Percentiles rank a stretch among this genome's conserved stretches.
These are phyloP conservation scores for Rostratula benghalensis DNA, from an alignment of 2,113 vertebrate species.

Conservation along the genomic window DNA sequence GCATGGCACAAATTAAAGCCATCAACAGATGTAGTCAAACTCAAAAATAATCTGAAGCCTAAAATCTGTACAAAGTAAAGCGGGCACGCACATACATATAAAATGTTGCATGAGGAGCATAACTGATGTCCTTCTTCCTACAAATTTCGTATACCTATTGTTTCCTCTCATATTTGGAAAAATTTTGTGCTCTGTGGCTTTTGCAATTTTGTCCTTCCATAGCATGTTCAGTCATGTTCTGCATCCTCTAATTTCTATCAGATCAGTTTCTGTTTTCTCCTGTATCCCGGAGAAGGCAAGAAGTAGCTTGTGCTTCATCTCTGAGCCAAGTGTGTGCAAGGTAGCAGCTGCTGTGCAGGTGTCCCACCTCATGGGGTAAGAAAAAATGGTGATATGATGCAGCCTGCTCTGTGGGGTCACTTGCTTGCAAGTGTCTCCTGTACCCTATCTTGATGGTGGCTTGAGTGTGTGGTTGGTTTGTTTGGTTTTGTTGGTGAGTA, in stretches of 20 bases:
- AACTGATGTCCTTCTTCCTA: neutral
- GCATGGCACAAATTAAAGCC: neutral
- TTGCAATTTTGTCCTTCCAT: neutral
- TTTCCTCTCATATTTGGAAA: neutral
- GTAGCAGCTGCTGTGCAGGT: too few relatives aligned
- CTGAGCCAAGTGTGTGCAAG: too few relatives aligned
- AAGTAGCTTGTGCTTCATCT: neutral
- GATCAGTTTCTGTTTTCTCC: neutral
- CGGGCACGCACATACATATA: accelerated
- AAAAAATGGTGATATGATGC: accelerated
- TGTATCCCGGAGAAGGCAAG: neutral
- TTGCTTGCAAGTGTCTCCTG: neutral
- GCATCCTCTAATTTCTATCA: neutral
- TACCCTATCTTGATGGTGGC: neutral
- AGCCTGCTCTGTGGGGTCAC: neutral
- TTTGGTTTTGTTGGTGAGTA: neutral
- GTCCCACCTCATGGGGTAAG: neutral
- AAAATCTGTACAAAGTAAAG: neutral
- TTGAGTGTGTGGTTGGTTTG: neutral
- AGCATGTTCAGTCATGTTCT: neutral
- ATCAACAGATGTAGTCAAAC: neutral
- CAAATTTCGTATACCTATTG: neutral
- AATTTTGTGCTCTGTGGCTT: neutral
- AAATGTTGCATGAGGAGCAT: neutral
- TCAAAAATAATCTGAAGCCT: neutral